Evolutionary conservation across 2,888 invertebrate genomes (phyloP).

Genomic region (Biston betularia): DNA sequence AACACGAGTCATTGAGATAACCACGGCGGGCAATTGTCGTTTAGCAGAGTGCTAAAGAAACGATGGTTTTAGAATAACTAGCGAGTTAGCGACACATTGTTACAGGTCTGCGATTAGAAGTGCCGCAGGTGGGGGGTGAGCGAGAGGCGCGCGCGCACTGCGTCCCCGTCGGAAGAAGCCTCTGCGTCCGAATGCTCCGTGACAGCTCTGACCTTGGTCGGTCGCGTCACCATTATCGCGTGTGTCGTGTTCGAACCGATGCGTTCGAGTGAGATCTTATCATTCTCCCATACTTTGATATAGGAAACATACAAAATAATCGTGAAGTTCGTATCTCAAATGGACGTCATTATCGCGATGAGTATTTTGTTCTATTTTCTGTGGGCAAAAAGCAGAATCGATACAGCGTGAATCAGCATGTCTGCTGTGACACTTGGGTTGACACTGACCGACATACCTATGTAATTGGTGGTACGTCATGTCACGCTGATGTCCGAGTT

Average conservation of each 20-base stretch:
- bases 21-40: conserved; percentile 17
- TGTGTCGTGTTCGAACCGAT: conserved; percentile 48
- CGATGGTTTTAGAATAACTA: conserved; percentile 36
- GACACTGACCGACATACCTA: conserved; percentile 66
- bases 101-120: conserved; percentile 35
- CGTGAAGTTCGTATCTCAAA: conserved; percentile 24
- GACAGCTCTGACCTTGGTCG: conserved; percentile 75
- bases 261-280: conserved; percentile 51
- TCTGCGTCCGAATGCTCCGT: conserved; percentile 56
- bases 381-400: background rate
- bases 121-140: conserved; percentile 42
- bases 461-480: conserved; percentile 46
- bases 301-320: conserved; percentile 27
- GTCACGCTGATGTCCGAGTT: conserved; percentile 45
- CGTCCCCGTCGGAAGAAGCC: conserved; percentile 58
- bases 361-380: conserved; percentile 21
- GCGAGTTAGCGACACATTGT: conserved; percentile 26
- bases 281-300: conserved; percentile 34
- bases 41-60: conserved; percentile 34
- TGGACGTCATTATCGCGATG: conserved; percentile 5
- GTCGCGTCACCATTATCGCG: conserved; percentile 57
- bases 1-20: conserved; percentile 19
- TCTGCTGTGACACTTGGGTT: conserved; percentile 35
- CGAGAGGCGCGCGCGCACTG: conserved; percentile 58
- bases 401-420: conserved; percentile 45